Percentiles rank a stretch among this genome's conserved stretches.
These are phyloP conservation scores for Sinocyclocheilus anophthalmus DNA, from an alignment of 2,113 vertebrate genomes.

Conservation along the genomic window DNA sequence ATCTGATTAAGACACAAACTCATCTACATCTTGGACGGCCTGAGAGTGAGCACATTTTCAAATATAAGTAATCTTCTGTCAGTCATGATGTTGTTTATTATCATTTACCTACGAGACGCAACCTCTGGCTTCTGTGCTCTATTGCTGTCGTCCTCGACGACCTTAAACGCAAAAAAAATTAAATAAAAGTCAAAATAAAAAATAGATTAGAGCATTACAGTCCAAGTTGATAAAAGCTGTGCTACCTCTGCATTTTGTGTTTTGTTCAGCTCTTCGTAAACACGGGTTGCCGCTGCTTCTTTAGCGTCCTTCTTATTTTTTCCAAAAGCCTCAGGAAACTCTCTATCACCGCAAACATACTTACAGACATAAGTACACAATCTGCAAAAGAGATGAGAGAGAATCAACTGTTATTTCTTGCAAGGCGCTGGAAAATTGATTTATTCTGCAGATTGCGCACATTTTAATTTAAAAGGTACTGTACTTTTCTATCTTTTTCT, in stretches of 20 bases:
- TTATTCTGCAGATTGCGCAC: no score
- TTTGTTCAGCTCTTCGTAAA: slow-evolving; percentile 49
- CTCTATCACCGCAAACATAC: slow-evolving; percentile 58
- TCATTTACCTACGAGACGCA: slow-evolving; percentile 54
- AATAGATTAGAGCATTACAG: background rate
- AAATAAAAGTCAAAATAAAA: slow-evolving; percentile 2
- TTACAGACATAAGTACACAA: slow-evolving; percentile 55
- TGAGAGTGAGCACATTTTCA: no score
- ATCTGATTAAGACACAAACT: no score
- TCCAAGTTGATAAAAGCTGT: background rate
- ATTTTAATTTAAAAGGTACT: background rate
- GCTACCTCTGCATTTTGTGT: slow-evolving; percentile 51
- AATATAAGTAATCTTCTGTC: no score
- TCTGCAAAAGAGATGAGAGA: background rate
- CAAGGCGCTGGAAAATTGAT: background rate
- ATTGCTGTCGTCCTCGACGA: slow-evolving; percentile 29
- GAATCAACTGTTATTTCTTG: background rate
- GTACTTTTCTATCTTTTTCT: background rate
- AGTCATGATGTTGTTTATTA: background rate
- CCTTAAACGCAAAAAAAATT: slow-evolving; percentile 48
- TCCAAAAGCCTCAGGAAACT: slow-evolving; percentile 61
- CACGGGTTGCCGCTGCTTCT: slow-evolving; percentile 68
- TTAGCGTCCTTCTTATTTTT: slow-evolving; percentile 70
- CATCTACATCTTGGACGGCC: no score
- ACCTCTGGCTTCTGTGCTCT: slow-evolving; percentile 5